Conservation (phyloP, 2,888 invertebrate genomes). For the Xestia c-nigrum region DNA sequence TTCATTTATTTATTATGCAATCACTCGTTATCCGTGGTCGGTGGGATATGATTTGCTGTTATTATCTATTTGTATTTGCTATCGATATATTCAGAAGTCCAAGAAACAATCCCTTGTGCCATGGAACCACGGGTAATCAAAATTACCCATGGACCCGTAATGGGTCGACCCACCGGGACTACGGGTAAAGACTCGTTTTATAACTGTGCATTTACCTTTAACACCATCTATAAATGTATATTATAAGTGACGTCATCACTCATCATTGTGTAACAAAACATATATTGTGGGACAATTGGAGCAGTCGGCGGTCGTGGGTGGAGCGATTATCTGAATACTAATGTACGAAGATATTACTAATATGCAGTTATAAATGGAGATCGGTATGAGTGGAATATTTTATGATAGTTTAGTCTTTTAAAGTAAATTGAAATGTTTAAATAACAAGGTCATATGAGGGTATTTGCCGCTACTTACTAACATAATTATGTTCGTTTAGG, state of each 20-base stretch:
- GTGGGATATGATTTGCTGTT: too few species aligned
- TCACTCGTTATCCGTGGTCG: too few species aligned
- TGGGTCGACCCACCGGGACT: too few species aligned
- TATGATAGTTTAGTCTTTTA: conserved; percentile 39
- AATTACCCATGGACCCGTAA: too few species aligned
- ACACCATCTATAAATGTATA: conserved; percentile 13
- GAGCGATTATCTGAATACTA: conserved; percentile 73
- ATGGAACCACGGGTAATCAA: too few species aligned
- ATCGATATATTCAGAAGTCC: too few species aligned
- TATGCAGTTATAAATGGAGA: conserved; percentile 25
- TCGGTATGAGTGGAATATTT: conserved; percentile 56
- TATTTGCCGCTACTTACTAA: background rate
- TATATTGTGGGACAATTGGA: conserved; percentile 70
- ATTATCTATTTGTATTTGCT: too few species aligned
- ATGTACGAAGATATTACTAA: conserved; percentile 63
- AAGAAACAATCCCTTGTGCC: too few species aligned
- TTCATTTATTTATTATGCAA: too few species aligned
- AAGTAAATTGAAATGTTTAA: conserved; percentile 1
- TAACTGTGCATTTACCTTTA: background rate
- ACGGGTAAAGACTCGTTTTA: too few species aligned
- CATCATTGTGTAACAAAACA: conserved; percentile 55
- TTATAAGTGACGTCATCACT: conserved; percentile 59
- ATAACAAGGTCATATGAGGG: conserved; percentile 24
- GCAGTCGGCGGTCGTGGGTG: conserved; percentile 73
- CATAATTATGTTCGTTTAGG: background rate